Percentiles rank a stretch among this genome's conserved stretches.
Evolutionary conservation across 2,797 vertebrate genomes (phyloP).

Genomic region (Sciaenops ocellatus): DNA sequence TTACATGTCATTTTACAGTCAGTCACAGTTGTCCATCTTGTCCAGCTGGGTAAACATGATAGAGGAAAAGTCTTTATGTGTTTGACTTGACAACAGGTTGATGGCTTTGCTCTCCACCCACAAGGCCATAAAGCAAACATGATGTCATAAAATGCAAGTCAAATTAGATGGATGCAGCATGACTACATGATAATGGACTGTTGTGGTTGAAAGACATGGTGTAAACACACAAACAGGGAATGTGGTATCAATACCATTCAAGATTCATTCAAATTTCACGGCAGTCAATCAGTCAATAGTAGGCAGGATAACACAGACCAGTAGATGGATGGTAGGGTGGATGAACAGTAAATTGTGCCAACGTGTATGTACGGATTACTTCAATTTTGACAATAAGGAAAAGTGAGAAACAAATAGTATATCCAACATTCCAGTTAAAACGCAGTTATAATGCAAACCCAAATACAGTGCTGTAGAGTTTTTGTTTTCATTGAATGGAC

Average conservation of each 20-base stretch:
- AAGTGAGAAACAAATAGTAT: background rate
- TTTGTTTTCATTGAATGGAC: no score
- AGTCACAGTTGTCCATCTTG: background rate
- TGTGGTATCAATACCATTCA: background rate
- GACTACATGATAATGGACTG: background rate
- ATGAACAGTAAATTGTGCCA: no score
- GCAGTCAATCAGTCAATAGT: background rate
- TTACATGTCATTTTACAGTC: conserved; percentile 57
- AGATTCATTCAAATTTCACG: background rate
- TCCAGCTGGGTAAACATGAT: conserved; percentile 2
- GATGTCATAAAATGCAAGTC: background rate
- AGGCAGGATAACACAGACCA: background rate
- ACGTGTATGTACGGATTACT: no score
- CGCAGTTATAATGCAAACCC: background rate
- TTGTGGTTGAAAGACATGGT: background rate
- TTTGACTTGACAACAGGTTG: conserved; percentile 1
- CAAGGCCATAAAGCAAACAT: background rate
- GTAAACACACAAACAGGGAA: background rate
- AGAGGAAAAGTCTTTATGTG: background rate
- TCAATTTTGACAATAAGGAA: background rate
- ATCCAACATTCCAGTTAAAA: background rate
- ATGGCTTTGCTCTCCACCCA: background rate
- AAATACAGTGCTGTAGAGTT: background rate
- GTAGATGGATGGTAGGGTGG: background rate
- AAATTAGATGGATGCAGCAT: background rate